Base-by-base conservation (phyloP, 1,140 invertebrate genomes). In the Drosophila cardini region DNA sequence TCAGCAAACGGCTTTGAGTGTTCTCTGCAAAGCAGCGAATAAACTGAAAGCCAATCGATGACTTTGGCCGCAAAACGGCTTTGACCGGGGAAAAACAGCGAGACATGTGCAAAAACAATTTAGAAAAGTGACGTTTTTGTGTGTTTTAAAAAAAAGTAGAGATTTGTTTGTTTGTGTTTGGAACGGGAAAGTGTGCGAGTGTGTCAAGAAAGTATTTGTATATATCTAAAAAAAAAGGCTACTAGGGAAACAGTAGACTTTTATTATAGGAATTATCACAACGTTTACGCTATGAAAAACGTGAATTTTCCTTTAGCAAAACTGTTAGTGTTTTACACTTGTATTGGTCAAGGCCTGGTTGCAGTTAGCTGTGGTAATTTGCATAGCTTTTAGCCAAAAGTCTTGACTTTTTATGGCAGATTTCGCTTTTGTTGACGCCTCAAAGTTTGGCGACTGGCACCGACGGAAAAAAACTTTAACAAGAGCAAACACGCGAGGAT, bases 381-480 rank as follows among this genome's bases (percentile, higher is more conserved):
- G 82, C 79, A 87, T 87, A 79, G 82, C 83, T 76, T 79, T 87
- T 87, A 82, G 83, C 63, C 61, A 36, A 61, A 42, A 13, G 13
- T 4, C 32, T 36, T 53, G 50, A 34, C 45, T 32, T 63, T 50
- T 43, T 55, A 65, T 69, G 60, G 40, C 15, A 48, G 65, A 43
- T 73, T 70, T 68, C 18, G 57, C 65, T 63, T 74, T 70, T 74
- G 72, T 74, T 70, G 72, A 57, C 72, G 56, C 64, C 56, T 55
- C 48, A 55, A 61, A 73, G 45, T 85, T 86, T 81, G 75, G 82
- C 76, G 78, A 85, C 81, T 85, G 81, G 73, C 81, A 80, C 72
- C 46, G 57, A 15, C 42, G 40, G 38, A 43, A 53, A 63, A 67
- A 80, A 84, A 84, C 67, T 78, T 87, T 74, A 32, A 32, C 7